Evolutionary conservation across 2,888 invertebrate genomes (phyloP).

Genomic region (Dyspetes luteomarginatus): DNA sequence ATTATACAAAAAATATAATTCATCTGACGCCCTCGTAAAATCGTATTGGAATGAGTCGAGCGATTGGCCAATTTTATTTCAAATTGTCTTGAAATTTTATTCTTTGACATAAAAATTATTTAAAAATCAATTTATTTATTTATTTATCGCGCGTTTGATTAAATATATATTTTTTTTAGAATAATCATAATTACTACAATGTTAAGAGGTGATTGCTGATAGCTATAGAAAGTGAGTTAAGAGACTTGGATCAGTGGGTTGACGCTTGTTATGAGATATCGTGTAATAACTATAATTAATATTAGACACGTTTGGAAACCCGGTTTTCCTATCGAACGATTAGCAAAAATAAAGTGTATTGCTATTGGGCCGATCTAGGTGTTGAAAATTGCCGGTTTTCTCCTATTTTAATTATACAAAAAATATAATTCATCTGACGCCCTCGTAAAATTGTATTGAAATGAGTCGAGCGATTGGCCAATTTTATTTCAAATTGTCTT

Average conservation of each 20-base stretch:
- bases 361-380: constrained; percentile 41
- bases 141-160: no score
- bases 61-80: not conserved
- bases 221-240: constrained; percentile 59
- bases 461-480: not conserved
- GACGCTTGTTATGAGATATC: constrained; percentile 52
- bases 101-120: not conserved
- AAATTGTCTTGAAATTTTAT: not conserved
- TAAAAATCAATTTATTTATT: not conserved
- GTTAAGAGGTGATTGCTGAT: constrained; percentile 21
- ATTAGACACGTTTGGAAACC: constrained; percentile 11
- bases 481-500: not conserved
- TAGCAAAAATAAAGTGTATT: not conserved
- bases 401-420: constrained; percentile 3
- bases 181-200: no score
- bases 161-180: not conserved
- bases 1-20: not conserved
- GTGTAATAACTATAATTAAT: constrained; percentile 66
- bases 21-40: not conserved
- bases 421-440: not conserved
- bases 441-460: not conserved
- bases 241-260: constrained; percentile 37
- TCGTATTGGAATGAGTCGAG: not conserved
- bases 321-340: constrained; percentile 45
- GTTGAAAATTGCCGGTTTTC: constrained; percentile 56